Evolutionary conservation across 2,797 vertebrate species (phyloP).

Genomic region (Syncerus caffer): DNA sequence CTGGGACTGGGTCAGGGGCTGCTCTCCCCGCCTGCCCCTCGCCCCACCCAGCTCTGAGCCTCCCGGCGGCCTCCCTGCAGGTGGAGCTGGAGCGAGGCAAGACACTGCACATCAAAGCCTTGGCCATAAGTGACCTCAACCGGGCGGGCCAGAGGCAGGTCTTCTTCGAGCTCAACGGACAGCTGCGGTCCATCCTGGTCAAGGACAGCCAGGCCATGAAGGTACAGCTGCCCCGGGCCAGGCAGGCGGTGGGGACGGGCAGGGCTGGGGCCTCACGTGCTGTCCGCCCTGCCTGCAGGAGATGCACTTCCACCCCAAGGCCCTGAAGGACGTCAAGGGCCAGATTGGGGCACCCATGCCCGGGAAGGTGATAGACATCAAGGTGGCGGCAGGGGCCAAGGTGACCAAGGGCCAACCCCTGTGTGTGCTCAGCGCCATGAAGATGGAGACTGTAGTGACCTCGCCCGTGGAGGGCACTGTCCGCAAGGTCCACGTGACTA

Average conservation of each 20-base stretch:
- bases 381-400: slow-evolving; percentile 86
- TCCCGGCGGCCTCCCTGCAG: slow-evolving; percentile 68
- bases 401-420: slow-evolving; percentile 93
- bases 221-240: slow-evolving; percentile 77
- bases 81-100: slow-evolving; percentile 96
- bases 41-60: neutral
- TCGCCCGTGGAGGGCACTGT: slow-evolving; percentile 89
- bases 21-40: neutral
- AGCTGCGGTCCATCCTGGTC: slow-evolving; percentile 94
- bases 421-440: slow-evolving; percentile 97
- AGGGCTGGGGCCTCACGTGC: neutral
- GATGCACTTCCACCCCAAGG: slow-evolving; percentile 97
- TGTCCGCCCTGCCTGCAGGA: slow-evolving; percentile 82
- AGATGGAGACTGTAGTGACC: slow-evolving; percentile 97
- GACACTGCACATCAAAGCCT: slow-evolving; percentile 95
- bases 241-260: neutral
- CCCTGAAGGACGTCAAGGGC: slow-evolving; percentile 92
- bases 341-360: slow-evolving; percentile 97
- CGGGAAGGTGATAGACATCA: slow-evolving; percentile 94
- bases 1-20: neutral
- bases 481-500: slow-evolving; percentile 85
- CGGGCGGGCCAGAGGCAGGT: slow-evolving; percentile 94
- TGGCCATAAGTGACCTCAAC: slow-evolving; percentile 94
- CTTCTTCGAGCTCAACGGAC: slow-evolving; percentile 97
- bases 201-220: slow-evolving; percentile 94